These are phyloP conservation scores for Vireo griseus DNA, from an alignment of 2,797 vertebrate species.

Conservation along the genomic window DNA sequence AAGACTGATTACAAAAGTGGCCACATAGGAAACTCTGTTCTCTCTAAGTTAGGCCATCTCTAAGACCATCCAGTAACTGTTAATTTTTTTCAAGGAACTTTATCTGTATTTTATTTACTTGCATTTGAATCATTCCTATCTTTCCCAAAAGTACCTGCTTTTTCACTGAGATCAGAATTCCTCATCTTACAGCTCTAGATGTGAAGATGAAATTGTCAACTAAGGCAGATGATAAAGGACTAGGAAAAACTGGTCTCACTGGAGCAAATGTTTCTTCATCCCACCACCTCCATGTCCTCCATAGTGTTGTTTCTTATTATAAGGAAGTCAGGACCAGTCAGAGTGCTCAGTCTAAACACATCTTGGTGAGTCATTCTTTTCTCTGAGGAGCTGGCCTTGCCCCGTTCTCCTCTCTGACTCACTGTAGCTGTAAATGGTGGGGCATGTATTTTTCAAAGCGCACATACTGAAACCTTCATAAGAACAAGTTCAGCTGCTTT, in stretches of 20 bases:
- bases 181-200: neutral
- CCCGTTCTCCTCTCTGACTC: slow-evolving; percentile 22
- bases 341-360: neutral
- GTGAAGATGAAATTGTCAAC: neutral
- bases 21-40: neutral
- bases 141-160: neutral
- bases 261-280: neutral
- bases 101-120: neutral
- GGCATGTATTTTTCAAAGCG: slow-evolving; percentile 12
- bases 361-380: slow-evolving; percentile 24
- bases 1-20: neutral
- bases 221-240: neutral
- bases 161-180: neutral
- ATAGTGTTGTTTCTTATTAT: neutral
- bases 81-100: neutral
- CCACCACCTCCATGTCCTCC: neutral
- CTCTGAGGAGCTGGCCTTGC: neutral
- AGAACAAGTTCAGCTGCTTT: slow-evolving; percentile 11
- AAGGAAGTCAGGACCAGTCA: neutral
- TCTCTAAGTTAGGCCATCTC: neutral
- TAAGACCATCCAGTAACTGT: neutral
- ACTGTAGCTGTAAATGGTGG: neutral
- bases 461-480: neutral
- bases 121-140: neutral
- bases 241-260: neutral